Evolutionary conservation across 2,113 vertebrate genomes (phyloP).

Genomic region (Erinaceus europaeus): DNA sequence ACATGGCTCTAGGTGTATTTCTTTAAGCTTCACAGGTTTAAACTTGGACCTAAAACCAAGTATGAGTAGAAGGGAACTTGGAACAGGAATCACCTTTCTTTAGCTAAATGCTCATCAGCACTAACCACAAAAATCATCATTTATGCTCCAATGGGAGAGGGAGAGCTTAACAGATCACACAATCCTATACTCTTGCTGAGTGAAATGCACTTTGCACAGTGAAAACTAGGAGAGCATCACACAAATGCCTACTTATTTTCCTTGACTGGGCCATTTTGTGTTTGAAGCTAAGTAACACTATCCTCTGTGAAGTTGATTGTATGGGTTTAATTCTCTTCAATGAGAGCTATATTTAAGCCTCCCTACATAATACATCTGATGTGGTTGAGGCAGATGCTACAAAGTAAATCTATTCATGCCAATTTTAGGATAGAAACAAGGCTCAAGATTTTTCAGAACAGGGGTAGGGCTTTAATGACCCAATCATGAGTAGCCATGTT

Average conservation of each 20-base stretch:
- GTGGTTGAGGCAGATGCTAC: not conserved
- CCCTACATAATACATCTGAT: not conserved
- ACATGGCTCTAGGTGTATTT: not conserved
- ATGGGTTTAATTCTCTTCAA: not conserved
- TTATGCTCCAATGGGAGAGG: not conserved
- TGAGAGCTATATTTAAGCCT: not conserved
- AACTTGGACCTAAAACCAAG: conserved; percentile 6
- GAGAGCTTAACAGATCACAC: conserved; percentile 33
- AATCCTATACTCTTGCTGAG: conserved; percentile 7
- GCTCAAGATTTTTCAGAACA: not conserved
- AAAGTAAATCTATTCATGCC: not conserved
- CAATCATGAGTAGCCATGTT: too few species aligned
- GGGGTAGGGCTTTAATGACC: not conserved
- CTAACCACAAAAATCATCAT: conserved; percentile 61
- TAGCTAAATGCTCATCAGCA: conserved; percentile 45
- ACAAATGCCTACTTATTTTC: not conserved
- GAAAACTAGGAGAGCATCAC: not conserved
- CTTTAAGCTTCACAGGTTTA: not conserved
- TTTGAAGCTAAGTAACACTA: not conserved
- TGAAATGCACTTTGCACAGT: conserved; percentile 8
- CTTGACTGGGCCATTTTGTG: not conserved
- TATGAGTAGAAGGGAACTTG: not conserved
- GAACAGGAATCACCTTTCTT: conserved; percentile 32
- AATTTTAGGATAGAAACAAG: not conserved
- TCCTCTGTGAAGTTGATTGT: not conserved